Percentiles rank a stretch among this genome's conserved stretches.
phyloP scores from a whole-genome alignment of 2,888 invertebrate species.

The Furcula furcula region DNA sequence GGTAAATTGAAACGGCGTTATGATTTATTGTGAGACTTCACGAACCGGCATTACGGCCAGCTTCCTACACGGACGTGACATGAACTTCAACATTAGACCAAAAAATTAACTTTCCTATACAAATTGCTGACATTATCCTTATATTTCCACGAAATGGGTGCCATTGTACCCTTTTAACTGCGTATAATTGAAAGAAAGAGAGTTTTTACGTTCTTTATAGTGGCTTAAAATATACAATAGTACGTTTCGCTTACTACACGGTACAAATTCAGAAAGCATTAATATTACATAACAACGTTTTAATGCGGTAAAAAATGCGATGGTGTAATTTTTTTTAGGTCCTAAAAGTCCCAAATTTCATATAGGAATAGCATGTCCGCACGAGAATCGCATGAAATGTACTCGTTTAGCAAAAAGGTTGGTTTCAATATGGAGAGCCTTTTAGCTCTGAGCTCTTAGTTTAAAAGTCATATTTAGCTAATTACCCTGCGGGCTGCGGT shows the following conservation, averaged over 20 bases:
- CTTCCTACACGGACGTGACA: conserved; percentile 64
- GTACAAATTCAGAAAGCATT: conserved; percentile 38
- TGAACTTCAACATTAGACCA: conserved; percentile 49
- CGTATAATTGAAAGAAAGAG: too few species aligned
- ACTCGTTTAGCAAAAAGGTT: conserved; percentile 55
- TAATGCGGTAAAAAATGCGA: conserved; percentile 48
- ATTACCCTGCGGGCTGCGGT: conserved; percentile 60
- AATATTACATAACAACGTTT: conserved; percentile 48
- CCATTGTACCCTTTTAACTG: background rate
- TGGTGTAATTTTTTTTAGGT: conserved; percentile 51
- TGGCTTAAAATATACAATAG: conserved; percentile 29
- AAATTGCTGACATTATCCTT: background rate
- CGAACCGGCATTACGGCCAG: conserved; percentile 67
- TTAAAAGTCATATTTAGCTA: conserved; percentile 76
- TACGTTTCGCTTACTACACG: conserved; percentile 16
- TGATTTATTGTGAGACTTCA: conserved; percentile 75
- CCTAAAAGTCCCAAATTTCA: conserved; percentile 49
- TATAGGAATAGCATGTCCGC: conserved; percentile 41
- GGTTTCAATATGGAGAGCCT: conserved; percentile 48
- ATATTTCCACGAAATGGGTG: background rate
- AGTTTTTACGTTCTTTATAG: too few species aligned
- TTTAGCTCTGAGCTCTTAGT: conserved; percentile 57
- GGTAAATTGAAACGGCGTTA: conserved; percentile 76
- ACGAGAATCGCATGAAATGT: conserved; percentile 54
- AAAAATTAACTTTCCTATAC: conserved; percentile 28